Evolutionary conservation across 1,140 invertebrate species (phyloP).

Genomic region (Dolichoris vasculosae): DNA sequence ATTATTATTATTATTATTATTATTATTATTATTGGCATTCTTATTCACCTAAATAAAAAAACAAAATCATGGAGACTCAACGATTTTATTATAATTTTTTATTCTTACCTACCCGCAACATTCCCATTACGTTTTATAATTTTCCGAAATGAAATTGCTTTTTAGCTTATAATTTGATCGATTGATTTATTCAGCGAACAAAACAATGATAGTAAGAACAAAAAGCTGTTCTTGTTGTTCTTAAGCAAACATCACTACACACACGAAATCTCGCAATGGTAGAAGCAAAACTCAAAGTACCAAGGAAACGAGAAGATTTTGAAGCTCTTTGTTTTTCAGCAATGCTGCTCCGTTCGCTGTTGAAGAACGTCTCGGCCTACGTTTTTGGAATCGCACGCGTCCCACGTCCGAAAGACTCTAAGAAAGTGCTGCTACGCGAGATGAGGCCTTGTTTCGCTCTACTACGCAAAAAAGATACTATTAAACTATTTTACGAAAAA

Average conservation of each 20-base stretch:
- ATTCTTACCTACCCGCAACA: neutral
- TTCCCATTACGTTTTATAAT: neutral
- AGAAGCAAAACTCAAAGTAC: neutral
- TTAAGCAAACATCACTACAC: neutral
- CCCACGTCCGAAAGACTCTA: conserved; percentile 46
- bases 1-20: conserved; percentile 50
- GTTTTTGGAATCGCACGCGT: conserved; percentile 55
- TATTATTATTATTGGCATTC: conserved; percentile 68
- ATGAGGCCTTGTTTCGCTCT: conserved; percentile 22
- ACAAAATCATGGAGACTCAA: conserved; percentile 63
- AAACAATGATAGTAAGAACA: neutral
- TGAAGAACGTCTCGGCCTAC: conserved; percentile 58
- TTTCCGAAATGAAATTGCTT: conserved; percentile 11
- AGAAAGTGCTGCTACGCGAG: neutral
- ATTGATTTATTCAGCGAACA: conserved; percentile 3
- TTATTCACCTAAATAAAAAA: conserved; percentile 73
- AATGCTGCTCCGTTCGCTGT: conserved; percentile 52
- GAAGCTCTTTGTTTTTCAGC: neutral
- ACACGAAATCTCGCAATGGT: neutral
- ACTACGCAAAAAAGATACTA: conserved; percentile 43
- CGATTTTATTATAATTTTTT: conserved; percentile 59
- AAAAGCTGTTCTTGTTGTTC: too few species aligned
- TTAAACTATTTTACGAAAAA: conserved; percentile 53
- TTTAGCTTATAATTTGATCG: conserved; percentile 4
- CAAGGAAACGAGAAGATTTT: conserved; percentile 4